Conservation (phyloP, 2,797 vertebrate genomes). For the Manis crassicaudata region DNA sequence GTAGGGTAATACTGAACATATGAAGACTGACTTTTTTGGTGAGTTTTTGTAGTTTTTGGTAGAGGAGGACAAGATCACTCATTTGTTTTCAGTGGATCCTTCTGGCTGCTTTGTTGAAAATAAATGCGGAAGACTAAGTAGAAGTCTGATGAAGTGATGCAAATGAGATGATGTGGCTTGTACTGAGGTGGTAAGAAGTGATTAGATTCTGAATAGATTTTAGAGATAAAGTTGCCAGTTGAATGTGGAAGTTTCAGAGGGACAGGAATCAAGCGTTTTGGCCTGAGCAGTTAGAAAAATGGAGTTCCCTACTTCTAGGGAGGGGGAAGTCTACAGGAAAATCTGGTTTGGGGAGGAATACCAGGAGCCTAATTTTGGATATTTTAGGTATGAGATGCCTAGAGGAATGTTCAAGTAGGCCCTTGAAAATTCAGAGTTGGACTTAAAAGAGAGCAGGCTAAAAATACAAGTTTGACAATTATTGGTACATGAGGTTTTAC, state of each 20-base stretch:
- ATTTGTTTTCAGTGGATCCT: neutral
- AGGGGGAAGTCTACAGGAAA: neutral
- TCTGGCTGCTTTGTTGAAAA: neutral
- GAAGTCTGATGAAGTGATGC: neutral
- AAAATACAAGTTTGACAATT: neutral
- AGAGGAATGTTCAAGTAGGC: neutral
- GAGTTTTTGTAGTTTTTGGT: neutral
- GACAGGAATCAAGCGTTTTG: neutral
- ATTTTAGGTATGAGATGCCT: neutral
- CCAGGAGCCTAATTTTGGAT: neutral
- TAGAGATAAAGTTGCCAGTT: neutral
- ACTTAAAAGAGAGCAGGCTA: neutral
- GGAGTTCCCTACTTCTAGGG: neutral
- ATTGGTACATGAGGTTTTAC: neutral
- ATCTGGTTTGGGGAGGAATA: neutral
- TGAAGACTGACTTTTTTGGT: neutral
- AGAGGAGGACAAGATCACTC: neutral
- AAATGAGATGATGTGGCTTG: neutral
- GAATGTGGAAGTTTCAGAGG: neutral
- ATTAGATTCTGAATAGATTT: slow-evolving; percentile 35
- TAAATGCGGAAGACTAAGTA: neutral
- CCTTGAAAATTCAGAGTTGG: neutral
- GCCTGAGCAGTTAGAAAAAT: neutral
- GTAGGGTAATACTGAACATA: neutral
- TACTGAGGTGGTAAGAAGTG: neutral